Conservation (phyloP, 64 coral and sea anemone genomes). For the Catalaphyllia jardinei region DNA sequence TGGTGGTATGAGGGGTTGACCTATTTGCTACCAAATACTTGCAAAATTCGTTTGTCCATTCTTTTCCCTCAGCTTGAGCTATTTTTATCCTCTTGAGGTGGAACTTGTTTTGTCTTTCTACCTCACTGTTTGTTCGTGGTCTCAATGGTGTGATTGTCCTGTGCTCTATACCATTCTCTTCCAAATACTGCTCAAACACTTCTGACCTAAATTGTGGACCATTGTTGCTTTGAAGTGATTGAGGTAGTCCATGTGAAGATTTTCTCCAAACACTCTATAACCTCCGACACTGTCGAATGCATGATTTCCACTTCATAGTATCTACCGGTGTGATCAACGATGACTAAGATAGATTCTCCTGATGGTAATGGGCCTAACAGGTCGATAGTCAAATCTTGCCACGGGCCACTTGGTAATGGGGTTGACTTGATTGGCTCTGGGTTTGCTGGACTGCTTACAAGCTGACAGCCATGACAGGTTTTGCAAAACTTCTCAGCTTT, state of each 20-base stretch:
- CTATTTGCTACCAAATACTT: neutral
- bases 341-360: neutral
- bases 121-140: conserved; percentile 21
- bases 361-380: neutral
- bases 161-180: conserved; percentile 31
- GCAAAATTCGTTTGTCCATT: neutral
- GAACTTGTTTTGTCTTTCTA: neutral
- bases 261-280: conserved; percentile 7
- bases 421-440: conserved; percentile 10
- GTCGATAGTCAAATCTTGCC: conserved; percentile 11
- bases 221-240: conserved; percentile 1
- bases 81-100: conserved; percentile 13
- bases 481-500: conserved; percentile 3
- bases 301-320: neutral
- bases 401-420: neutral
- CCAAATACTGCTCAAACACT: neutral
- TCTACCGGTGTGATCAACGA: too few relatives aligned
- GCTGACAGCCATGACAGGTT: conserved; percentile 37
- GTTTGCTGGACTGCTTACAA: conserved; percentile 2
- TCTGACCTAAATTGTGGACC: conserved; percentile 3
- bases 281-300: neutral
- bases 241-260: conserved; percentile 16
- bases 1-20: too few relatives aligned
- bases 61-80: neutral
- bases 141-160: conserved; percentile 12